Percentiles rank a stretch among this genome's conserved stretches.
Conservation (phyloP, 2,797 vertebrate genomes). For the Glossophaga mutica region DNA sequence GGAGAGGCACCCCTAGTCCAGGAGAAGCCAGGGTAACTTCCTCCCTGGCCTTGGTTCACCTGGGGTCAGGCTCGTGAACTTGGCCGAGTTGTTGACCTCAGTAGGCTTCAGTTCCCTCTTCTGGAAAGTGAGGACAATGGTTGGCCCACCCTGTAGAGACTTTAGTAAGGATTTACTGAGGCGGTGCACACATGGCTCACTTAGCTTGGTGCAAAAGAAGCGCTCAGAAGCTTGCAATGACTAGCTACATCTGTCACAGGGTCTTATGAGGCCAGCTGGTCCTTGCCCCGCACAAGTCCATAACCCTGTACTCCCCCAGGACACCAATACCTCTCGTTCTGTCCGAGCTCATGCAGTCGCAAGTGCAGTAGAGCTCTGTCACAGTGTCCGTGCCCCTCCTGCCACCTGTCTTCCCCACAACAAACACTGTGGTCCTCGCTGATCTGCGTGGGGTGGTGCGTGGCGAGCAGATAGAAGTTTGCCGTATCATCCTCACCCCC, state of each 20-base stretch:
- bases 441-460: accelerated
- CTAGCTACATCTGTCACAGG: background rate
- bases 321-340: background rate
- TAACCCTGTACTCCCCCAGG: background rate
- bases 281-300: background rate
- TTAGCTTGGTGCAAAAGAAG: background rate
- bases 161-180: background rate
- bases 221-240: background rate
- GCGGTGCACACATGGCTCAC: accelerated
- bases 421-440: background rate
- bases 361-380: background rate
- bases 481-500: background rate
- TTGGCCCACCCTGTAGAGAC: background rate
- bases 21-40: background rate
- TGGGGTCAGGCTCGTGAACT: background rate
- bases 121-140: background rate
- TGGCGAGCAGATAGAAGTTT: no score
- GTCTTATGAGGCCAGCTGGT: background rate
- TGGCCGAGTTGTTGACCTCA: background rate
- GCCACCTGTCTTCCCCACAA: background rate
- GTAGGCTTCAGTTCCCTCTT: background rate
- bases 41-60: background rate
- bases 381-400: background rate
- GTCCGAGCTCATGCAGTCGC: background rate
- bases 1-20: no score